Percentiles rank a stretch among this genome's conserved stretches.
Conservation (phyloP, 92 coral and sea anemone genomes). For the Montipora capitata region DNA sequence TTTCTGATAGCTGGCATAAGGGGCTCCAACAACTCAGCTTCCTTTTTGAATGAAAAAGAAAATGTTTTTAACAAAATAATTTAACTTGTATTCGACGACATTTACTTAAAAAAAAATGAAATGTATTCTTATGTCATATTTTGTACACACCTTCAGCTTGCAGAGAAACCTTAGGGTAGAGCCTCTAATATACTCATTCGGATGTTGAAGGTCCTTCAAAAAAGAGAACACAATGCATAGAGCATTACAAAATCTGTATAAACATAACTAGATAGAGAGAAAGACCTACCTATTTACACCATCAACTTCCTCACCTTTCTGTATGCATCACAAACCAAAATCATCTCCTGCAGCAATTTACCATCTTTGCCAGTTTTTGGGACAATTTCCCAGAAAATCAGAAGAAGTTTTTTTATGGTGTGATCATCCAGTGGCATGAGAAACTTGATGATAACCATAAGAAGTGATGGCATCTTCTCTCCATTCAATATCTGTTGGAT, state of each 20-base stretch:
- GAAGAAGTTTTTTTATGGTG: conserved; percentile 94
- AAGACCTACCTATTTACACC: background rate
- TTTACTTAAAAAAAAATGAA: background rate
- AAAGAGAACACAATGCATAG: background rate
- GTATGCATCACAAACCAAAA: conserved; percentile 99
- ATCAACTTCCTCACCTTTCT: conserved; percentile 84
- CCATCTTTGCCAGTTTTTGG: conserved; percentile 99
- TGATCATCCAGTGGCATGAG: conserved; percentile 98
- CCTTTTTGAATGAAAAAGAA: conserved; percentile 48
- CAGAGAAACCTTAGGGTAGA: conserved; percentile 97
- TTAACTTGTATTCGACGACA: background rate
- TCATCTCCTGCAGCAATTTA: conserved; percentile 97
- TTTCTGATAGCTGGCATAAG: conserved; percentile 98
- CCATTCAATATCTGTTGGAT: conserved; percentile 97
- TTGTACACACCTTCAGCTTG: conserved; percentile 87
- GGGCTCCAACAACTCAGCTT: conserved; percentile 96
- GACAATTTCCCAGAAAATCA: conserved; percentile 99
- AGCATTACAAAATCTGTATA: background rate
- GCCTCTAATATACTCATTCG: conserved; percentile 98
- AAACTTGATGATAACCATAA: conserved; percentile 97
- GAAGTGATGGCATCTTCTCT: conserved; percentile 96
- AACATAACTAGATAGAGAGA: too few relatives aligned
- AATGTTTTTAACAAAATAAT: background rate
- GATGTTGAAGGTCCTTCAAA: conserved; percentile 96
- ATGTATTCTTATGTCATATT: background rate